Evolutionary conservation across 2,888 invertebrate species (phyloP).

Genomic region (Drosophila formosana): DNA sequence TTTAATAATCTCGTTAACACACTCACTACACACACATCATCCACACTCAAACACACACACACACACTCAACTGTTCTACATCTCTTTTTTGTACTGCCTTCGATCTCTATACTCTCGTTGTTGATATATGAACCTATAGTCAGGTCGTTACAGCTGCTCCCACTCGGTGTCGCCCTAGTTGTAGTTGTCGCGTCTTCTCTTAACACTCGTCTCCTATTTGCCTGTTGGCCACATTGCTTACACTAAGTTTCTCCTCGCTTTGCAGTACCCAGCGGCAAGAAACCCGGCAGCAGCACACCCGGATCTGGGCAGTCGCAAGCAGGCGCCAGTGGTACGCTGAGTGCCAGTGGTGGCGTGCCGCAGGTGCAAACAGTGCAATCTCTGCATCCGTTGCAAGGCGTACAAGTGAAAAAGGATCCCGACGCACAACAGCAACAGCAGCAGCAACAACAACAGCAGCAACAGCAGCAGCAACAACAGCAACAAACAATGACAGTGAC

Average conservation of each 20-base stretch:
- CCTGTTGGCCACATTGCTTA: slow-evolving; percentile 13
- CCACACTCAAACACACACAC: slow-evolving; percentile 13
- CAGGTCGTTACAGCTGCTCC: slow-evolving; percentile 30
- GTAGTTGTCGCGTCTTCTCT: slow-evolving; percentile 25
- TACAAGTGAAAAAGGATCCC: slow-evolving; percentile 85
- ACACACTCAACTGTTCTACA: slow-evolving; percentile 3
- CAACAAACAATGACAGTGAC: slow-evolving; percentile 67
- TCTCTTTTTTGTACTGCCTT: slow-evolving; percentile 7
- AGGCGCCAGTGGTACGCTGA: slow-evolving; percentile 50
- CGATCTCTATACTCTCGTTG: slow-evolving; percentile 15
- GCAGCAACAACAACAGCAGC: slow-evolving; percentile 64
- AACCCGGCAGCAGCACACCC: slow-evolving; percentile 56
- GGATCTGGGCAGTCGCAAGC: slow-evolving; percentile 52
- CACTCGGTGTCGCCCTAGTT: slow-evolving; percentile 34
- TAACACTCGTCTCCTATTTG: not conserved
- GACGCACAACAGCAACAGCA: slow-evolving; percentile 80
- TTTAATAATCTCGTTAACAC: slow-evolving; percentile 4
- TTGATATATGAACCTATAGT: slow-evolving; percentile 17
- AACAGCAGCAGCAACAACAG: slow-evolving; percentile 77
- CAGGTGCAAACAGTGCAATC: slow-evolving; percentile 85
- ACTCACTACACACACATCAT: slow-evolving; percentile 7
- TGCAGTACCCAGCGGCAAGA: slow-evolving; percentile 74
- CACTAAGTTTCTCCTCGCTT: slow-evolving; percentile 24
- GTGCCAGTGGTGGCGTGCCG: slow-evolving; percentile 73
- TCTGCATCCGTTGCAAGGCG: slow-evolving; percentile 84